These are phyloP conservation scores for Premnoplex brunnescens DNA, from an alignment of 2,797 vertebrate genomes.

Conservation along the genomic window DNA sequence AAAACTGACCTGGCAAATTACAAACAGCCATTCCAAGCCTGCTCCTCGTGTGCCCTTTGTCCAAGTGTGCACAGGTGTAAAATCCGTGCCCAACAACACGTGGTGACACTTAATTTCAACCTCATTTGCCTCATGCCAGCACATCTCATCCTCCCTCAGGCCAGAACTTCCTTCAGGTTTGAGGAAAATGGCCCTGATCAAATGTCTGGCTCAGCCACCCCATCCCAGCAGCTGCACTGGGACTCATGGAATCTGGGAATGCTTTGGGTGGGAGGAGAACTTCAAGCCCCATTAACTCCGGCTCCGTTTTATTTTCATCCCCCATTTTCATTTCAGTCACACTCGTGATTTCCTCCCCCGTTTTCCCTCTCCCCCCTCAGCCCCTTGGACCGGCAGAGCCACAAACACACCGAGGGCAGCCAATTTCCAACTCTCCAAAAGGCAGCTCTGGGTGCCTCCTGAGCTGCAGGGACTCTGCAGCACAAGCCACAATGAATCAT, in stretches of 20 bases:
- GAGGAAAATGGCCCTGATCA: background rate
- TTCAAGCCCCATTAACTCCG: background rate
- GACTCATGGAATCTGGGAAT: background rate
- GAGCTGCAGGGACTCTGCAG: slow-evolving; percentile 26
- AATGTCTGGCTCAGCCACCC: fast-evolving
- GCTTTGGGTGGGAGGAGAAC: background rate
- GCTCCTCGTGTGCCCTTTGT: background rate
- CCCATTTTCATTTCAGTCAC: background rate
- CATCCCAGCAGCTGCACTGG: background rate
- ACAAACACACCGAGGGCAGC: background rate
- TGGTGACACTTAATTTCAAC: background rate
- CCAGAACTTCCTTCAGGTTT: background rate
- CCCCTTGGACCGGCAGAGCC: background rate
- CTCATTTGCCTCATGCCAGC: background rate
- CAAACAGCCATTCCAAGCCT: background rate
- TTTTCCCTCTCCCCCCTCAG: background rate
- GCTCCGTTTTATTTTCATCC: fast-evolving
- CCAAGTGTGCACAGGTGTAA: background rate
- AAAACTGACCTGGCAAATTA: background rate
- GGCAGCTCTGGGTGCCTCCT: background rate
- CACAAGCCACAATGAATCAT: slow-evolving; percentile 18
- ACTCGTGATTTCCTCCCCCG: background rate
- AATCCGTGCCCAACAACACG: fast-evolving
- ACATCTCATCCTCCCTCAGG: background rate
- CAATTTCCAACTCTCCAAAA: background rate